Percentiles rank a stretch among this genome's conserved stretches.
phyloP scores from a whole-genome alignment of 1,140 invertebrate species.

The Planococcus citri region DNA sequence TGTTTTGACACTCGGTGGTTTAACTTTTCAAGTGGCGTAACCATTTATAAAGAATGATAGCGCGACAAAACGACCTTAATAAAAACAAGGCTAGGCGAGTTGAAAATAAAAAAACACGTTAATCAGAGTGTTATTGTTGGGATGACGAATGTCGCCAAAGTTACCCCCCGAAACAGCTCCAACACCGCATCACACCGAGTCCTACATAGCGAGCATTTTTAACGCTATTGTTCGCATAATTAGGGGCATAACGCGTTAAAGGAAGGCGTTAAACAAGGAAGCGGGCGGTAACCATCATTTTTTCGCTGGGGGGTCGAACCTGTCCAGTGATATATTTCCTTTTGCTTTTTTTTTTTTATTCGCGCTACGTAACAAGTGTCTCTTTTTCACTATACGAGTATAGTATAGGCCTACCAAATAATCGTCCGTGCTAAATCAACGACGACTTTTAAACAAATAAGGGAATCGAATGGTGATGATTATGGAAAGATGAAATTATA shows the following conservation, averaged over 20 bases:
- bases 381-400: too few species aligned
- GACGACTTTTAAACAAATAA: slow-evolving; percentile 3
- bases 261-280: not conserved
- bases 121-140: slow-evolving; percentile 4
- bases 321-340: not conserved
- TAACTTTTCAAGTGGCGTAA: not conserved
- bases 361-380: not conserved
- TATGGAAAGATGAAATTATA: slow-evolving; percentile 8
- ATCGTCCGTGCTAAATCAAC: not conserved
- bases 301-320: not conserved
- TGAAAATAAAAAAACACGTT: not conserved
- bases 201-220: not conserved
- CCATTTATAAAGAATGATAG: not conserved
- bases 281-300: not conserved
- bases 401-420: too few species aligned
- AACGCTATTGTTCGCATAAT: slow-evolving; percentile 6
- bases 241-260: slow-evolving; percentile 6
- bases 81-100: not conserved
- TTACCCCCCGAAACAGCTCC: too few species aligned
- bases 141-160: not conserved
- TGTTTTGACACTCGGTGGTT: slow-evolving; percentile 6
- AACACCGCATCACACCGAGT: too few species aligned
- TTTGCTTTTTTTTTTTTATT: too few species aligned
- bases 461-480: not conserved
- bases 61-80: not conserved